Base-by-base conservation (phyloP, 2,888 invertebrate genomes). In the Operophtera brumata region DNA sequence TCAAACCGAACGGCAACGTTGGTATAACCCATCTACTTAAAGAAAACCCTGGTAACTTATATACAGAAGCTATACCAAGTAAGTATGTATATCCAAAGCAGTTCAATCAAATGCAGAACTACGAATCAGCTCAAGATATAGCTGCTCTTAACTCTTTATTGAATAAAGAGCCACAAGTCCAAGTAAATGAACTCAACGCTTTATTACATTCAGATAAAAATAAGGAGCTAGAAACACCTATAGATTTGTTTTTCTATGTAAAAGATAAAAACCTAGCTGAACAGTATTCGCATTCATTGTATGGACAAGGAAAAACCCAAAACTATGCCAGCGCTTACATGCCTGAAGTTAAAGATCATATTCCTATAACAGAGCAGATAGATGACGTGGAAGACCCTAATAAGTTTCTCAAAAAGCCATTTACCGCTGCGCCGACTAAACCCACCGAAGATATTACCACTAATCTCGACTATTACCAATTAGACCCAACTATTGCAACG, bases 141-240 rank as follows among this genome's bases (percentile, higher is more conserved):
- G 75, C 84, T 36, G 78, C 86, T 7, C 68, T 92, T 1, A 90
- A 84, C 61, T 82, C 87, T 9, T 64, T 92, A 39, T 64, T 92
- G 11, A 85, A 85, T 1, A 91, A 91, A 68, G 76, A 79, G 9
- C 90, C 92, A 0, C 80, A 80, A 34, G 82, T 86, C 34, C 92
- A 92, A 62, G 66, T 92, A 8, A 74, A 86, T 47, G 88, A 90
- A 50, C 73, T 92, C 10, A 88, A 91, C 53, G 83, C 86, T 40
- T 66, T 92, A n/a, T 65, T 92, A 10, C 57, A 72, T n/a, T 63
- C 64, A 5, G 69, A 69, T 37, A 59, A 70, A 10, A 71, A 71
- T 55, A 70, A 73, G 26, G 69, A 63, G 11, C 57, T 80, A 6
- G 73, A 84, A 28, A 75, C 73, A 0, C 86, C 88, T 1, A 75